Evolutionary conservation across 2,797 vertebrate genomes (phyloP), one percentile per base, ranked within the genome.

Genomic region (Leucoraja ocellata): DNA sequence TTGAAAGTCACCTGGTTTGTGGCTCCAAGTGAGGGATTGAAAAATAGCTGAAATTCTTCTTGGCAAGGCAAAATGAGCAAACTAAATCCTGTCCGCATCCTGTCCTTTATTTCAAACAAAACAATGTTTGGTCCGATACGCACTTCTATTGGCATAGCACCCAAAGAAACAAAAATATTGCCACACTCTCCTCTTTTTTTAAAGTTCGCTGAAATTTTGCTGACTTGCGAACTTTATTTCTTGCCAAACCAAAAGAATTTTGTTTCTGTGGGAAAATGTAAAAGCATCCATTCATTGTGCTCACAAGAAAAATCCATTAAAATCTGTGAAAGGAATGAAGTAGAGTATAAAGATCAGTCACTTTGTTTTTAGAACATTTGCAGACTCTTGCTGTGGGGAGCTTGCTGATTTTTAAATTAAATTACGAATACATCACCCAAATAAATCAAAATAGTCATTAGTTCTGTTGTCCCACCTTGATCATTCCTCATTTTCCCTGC

Each of bases 231-330:
- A 78, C 32, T 32, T 36, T 78, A 78, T 78, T 46, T 78, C n/a
- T 32, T 4, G 77, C 84, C 84, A 88, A 65, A 88, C 84, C 84
- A 63, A 65, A 88, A 88, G 58, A 63, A 88, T 88, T 1, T 88
- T 61, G 84, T 65, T 88, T 65, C 84, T 63, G 32, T 58, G 61
- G 61, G 36, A 61, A 88, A 63, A 32, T 65, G 36, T 88, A 32
- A 88, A 88, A 65, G 61, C 63, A 65, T 65, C 21, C 63, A 88
- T 88, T 36, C 84, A 65, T 65, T n/a, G 16, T 65, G n/a, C 61
- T 65, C 65, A 32, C 84, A 32, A 88, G 32, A 61, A 65, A n/a
- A 65, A 2, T 32, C 28, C 32, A 88, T 65, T 63, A 65, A 88
- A 88, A 14, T 88, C 28, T 65, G 4, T 88, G 9, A 88, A 88